Evolutionary conservation across 2,797 vertebrate genomes (phyloP), one percentile per base, ranked within the genome.

Genomic region (Siniperca obscura): DNA sequence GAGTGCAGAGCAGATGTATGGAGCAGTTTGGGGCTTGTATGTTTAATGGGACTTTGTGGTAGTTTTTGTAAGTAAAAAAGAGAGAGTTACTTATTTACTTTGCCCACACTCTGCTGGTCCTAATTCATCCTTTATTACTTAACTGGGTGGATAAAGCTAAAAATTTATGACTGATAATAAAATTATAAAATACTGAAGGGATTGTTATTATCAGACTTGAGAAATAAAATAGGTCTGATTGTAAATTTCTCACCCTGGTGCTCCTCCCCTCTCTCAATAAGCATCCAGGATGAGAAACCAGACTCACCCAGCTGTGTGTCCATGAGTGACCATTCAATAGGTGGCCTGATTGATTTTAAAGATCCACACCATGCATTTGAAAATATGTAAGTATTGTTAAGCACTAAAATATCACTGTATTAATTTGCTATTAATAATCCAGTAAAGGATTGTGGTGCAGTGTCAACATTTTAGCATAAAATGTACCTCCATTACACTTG

Each of bases 321-420:
- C 55, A 59, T 71, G 30, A 38, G 25, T 44, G 40, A 7, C 38
- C 5, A 44, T 0, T 72, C 70, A 36, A n/a, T 59, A 4, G 27
- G 21, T 3, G 60, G 34, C 19, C 46, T 74, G 59, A 40, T 62
- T 40, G 71, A 74, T 64, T 74, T 74, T 40, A 52, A 74, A 61
- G 34, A 74, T 73, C 44, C n/a, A 38, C 21, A 38, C 2, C 22
- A 52, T 27, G 44, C 27, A 62, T 61, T 19, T 50, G 59, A 74
- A 50, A 11, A 50, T 19, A 27, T 38, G 71, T 74, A 52, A 52
- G 59, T 70, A 25, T 50, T 34, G 19, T 10, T 48, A 21, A 67
- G 4, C n/a, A 21, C 27, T 46, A 12, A 27, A 50, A 22, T 8
- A 30, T 14, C 17, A 22, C 10, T 68, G 2, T 30, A 34, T 52